Evolutionary conservation across 2,888 invertebrate species (phyloP), one percentile per base, ranked within the genome.

Genomic region (Pristionchus exspectatus): DNA sequence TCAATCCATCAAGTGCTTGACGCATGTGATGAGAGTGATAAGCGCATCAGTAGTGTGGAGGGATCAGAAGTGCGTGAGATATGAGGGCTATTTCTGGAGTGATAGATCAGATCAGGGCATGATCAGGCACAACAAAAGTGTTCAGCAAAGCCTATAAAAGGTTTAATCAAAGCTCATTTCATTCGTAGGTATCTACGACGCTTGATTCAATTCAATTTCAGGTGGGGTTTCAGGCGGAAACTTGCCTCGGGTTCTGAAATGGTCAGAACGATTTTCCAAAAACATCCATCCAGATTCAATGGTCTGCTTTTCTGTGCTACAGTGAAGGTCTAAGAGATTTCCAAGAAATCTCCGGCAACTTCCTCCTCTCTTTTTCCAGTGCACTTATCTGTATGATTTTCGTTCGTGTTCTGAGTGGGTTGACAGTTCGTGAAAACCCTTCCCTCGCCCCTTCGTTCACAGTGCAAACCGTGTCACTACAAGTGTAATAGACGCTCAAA

Each of bases 371-470:
- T 74, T n/a, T 24, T 74, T 33, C 74, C 18, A 33, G 74, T 14
- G 77, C 77, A 77, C 77, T 77, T 77, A 44, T 77, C 77, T 77
- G 77, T 77, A 44, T 44, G 44, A n/a, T 50, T 77, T 44, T 44
- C 59, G 59, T 21, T 18, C 59, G 4, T 21, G 21, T 59, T 18
- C 44, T 77, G 44, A n/a, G 77, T 77, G 77, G 44, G 77, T 24
- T n/a, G 74, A 74, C 12, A 30, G 44, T 77, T 77, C 30, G 44
- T 16, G 44, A 77, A 44, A n/a, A 12, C 44, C 12, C 12, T 24
- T n/a, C 12, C 30, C 2, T 44, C 77, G 38, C 69, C 14, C 69
- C 69, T 72, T 21, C 27, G 2, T n/a, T 5, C 59, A 18, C 33
- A 72, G 72, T 33, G 72, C 72, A 72, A 72, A 72, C 72, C 33